Conservation (phyloP, 2,797 vertebrate species). For the Gallinago stenura region DNA sequence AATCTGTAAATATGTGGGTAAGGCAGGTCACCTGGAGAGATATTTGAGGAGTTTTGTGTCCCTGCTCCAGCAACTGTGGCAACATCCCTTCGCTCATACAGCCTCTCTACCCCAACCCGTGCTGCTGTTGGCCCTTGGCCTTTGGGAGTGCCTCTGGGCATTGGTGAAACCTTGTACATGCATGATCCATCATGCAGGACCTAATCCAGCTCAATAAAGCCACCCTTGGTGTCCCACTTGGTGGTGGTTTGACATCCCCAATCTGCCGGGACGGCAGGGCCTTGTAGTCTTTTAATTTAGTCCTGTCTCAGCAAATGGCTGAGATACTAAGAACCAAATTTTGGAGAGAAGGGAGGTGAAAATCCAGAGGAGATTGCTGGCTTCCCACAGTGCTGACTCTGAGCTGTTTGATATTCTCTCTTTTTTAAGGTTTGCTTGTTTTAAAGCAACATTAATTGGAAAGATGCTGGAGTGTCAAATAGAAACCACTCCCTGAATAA, state of each 20-base stretch:
- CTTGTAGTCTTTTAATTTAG: conserved; percentile 14
- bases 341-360: conserved; percentile 44
- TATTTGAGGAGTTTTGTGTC: background rate
- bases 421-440: conserved; percentile 70
- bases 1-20: background rate
- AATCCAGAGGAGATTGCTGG: conserved; percentile 61
- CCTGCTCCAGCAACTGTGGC: background rate
- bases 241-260: background rate
- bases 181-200: background rate
- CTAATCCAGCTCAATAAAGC: background rate
- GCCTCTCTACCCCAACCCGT: background rate
- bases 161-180: background rate
- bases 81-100: background rate
- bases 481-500: conserved; percentile 73
- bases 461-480: conserved; percentile 69
- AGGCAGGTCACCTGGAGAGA: background rate
- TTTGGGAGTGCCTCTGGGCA: background rate
- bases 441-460: conserved; percentile 72
- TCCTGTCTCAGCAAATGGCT: conserved; percentile 33
- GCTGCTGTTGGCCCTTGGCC: background rate
- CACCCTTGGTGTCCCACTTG: background rate
- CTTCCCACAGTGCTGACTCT: conserved; percentile 32
- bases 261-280: background rate
- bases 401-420: conserved; percentile 49
- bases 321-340: background rate